Evolutionary conservation across 2,113 vertebrate species (phyloP).

Genomic region (Burhinus bistriatus): DNA sequence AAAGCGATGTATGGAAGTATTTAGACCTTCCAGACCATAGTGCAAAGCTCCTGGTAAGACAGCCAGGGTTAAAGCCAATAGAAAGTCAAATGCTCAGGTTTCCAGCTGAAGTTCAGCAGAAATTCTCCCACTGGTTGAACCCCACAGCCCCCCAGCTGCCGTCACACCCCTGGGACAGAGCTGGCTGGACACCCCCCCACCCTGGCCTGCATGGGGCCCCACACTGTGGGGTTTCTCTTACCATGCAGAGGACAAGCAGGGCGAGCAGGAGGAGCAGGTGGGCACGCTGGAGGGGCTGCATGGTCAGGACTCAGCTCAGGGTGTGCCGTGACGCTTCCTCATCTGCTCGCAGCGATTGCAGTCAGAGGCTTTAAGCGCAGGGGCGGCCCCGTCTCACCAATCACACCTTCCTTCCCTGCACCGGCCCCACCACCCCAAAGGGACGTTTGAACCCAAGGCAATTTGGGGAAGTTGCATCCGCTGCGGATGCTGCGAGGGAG

Average conservation of each 20-base stretch:
- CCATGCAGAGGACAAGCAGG: not conserved
- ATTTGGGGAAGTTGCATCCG: fast-evolving
- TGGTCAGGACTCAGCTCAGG: not conserved
- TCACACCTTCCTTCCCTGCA: not conserved
- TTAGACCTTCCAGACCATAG: not conserved
- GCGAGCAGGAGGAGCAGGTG: not conserved
- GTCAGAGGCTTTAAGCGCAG: not conserved
- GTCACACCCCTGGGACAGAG: fast-evolving
- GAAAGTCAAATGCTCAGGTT: fast-evolving
- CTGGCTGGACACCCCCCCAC: not conserved
- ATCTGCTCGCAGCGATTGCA: fast-evolving
- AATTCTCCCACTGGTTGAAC: not conserved
- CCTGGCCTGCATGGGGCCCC: fast-evolving
- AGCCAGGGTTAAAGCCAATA: not conserved
- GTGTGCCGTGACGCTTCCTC: not conserved
- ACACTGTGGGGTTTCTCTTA: not conserved
- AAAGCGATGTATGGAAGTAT: fast-evolving
- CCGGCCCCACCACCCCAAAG: not conserved
- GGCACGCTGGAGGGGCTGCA: not conserved
- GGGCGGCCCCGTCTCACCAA: fast-evolving
- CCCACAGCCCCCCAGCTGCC: not conserved
- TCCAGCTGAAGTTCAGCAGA: not conserved
- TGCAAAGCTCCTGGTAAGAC: not conserved
- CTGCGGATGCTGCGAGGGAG: fast-evolving
- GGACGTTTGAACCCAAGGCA: fast-evolving